Conservation (phyloP, 2,888 invertebrate species). For the Eurois occulta region DNA sequence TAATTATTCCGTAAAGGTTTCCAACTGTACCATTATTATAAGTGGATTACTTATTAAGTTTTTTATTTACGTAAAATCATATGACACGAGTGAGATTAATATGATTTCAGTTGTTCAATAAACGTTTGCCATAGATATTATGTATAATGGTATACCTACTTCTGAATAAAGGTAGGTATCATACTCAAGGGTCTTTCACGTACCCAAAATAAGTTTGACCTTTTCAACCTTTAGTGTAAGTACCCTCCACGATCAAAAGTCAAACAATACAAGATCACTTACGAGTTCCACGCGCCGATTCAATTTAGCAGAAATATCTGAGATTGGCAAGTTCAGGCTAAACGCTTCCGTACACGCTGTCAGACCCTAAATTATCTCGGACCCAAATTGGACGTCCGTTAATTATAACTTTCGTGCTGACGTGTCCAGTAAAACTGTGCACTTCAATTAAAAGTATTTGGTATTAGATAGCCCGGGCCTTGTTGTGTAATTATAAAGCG, state of each 20-base stretch:
- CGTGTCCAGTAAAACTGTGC: slow-evolving; percentile 79
- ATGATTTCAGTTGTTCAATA: neutral
- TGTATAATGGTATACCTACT: too few relatives aligned
- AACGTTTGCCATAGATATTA: too few relatives aligned
- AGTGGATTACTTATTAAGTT: neutral
- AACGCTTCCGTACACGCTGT: slow-evolving; percentile 69
- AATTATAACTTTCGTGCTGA: slow-evolving; percentile 85
- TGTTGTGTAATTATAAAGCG: slow-evolving; percentile 70
- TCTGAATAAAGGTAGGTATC: neutral
- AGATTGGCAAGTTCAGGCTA: slow-evolving; percentile 56
- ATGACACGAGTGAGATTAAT: neutral
- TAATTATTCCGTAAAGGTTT: slow-evolving; percentile 18
- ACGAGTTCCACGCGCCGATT: slow-evolving; percentile 34
- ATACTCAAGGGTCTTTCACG: neutral
- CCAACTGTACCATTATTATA: neutral
- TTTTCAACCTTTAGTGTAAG: neutral
- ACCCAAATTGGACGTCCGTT: slow-evolving; percentile 81
- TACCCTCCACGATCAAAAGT: neutral
- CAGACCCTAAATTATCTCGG: slow-evolving; percentile 83
- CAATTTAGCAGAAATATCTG: slow-evolving; percentile 54
- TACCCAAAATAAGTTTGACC: slow-evolving; percentile 38
- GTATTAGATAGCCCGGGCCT: slow-evolving; percentile 66
- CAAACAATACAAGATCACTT: slow-evolving; percentile 20
- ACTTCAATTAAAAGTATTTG: slow-evolving; percentile 83
- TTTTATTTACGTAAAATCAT: neutral